Evolutionary conservation across 2,113 vertebrate genomes (phyloP).

Genomic region (zebrafish (Danio rerio)): GRCz12tu NC_133179.1:1667001-1667500

Average conservation of each 20-base stretch:
- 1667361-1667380: too few relatives aligned
- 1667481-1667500: too few relatives aligned
- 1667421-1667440: too few relatives aligned
- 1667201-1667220: slow-evolving; percentile 30
- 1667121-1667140: slow-evolving; percentile 35
- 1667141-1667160: slow-evolving; percentile 47
- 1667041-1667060: too few relatives aligned
- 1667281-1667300: not conserved
- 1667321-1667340: not conserved
- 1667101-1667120: slow-evolving; percentile 27
- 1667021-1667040: too few relatives aligned
- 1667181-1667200: slow-evolving; percentile 34
- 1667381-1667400: too few relatives aligned
- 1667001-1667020: too few relatives aligned
- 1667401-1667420: too few relatives aligned
- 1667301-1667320: not conserved
- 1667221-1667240: slow-evolving; percentile 47
- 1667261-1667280: not conserved
- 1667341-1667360: too few relatives aligned
- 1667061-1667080: too few relatives aligned
- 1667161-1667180: slow-evolving; percentile 7
- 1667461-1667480: too few relatives aligned
- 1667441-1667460: too few relatives aligned
- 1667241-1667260: not conserved
- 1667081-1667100: not conserved